These are phyloP conservation scores for Achroia grisella DNA, from an alignment of 1,140 invertebrate genomes.

Conservation along the genomic window DNA sequence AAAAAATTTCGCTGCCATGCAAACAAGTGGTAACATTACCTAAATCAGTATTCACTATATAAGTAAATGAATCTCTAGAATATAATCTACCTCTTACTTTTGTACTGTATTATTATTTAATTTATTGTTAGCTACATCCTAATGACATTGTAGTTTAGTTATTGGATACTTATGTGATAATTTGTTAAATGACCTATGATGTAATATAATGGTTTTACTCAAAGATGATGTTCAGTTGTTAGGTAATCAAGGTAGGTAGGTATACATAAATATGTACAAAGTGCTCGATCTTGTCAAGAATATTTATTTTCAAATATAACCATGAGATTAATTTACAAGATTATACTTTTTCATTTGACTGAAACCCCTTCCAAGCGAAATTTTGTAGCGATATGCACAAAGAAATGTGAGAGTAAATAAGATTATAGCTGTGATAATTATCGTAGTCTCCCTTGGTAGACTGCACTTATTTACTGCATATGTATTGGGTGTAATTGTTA, in stretches of 20 bases:
- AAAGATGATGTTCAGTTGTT: constrained; percentile 24
- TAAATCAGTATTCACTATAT: constrained; percentile 62
- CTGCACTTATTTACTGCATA: constrained; percentile 46
- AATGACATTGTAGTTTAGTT: constrained; percentile 24
- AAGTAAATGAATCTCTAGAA: constrained; percentile 55
- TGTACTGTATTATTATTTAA: constrained; percentile 43
- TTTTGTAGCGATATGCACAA: too few species aligned
- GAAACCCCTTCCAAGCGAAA: constrained; percentile 23
- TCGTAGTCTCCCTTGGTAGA: constrained; percentile 41
- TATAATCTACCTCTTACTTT: constrained; percentile 66
- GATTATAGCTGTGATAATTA: constrained; percentile 32
- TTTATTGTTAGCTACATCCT: constrained; percentile 49
- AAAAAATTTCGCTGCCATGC: too few species aligned
- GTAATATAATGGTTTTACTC: constrained; percentile 22
- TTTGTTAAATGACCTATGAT: constrained; percentile 19
- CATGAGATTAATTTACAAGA: constrained; percentile 33
- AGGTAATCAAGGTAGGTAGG: not conserved
- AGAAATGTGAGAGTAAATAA: constrained; percentile 24
- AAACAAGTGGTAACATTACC: constrained; percentile 30
- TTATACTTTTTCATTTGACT: constrained; percentile 17
- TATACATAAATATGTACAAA: constrained; percentile 42
- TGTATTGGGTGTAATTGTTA: constrained; percentile 32
- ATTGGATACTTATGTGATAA: constrained; percentile 38
- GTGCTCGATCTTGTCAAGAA: constrained; percentile 66
- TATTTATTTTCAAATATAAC: constrained; percentile 69